Evolutionary conservation across 2,797 vertebrate genomes (phyloP), one percentile per base, ranked within the genome.

Genomic region (Cyclopterus lumpus): DNA sequence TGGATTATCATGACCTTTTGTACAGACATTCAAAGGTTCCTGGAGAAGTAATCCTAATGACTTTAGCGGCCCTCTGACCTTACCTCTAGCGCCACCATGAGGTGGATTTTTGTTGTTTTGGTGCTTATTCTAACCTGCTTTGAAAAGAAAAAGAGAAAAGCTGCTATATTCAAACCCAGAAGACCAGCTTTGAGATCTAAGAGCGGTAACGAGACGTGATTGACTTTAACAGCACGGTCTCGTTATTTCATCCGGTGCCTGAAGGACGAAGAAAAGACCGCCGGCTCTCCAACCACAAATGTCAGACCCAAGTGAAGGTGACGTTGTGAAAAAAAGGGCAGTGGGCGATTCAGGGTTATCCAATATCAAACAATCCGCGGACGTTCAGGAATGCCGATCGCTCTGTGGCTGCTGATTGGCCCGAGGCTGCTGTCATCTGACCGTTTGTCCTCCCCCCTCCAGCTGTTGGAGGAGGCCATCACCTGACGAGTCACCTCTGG

Each of bases 391-490:
- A 90, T 78, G 85, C 67, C 2, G 38, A 59, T 63, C 7, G 4
- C 55, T 74, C 55, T 4, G 54, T 3, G 77, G 46, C 67, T 8
- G 36, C 77, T 15, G 60, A 75, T 82, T 75, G 75, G 80, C 78
- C 22, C 3, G 18, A 36, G 80, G 82, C 79, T 55, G 71, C 75
- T 65, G 80, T 85, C 82, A 82, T 30, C 6, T 12, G 82, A 89
- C 88, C 73, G 72, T 51, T 8, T 77, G 81, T 85, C 77, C n/a
- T n/a, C 26, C 26, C 79, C 82, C 77, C 71, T 73, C 77, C 90
- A 86, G 88, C 82, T 86, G 86, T 82, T 76, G 2, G 48, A 78
- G 72, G 76, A 68, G 67, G 84, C 76, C 78, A 63, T 82, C 87
- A 84, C 75, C 85, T 80, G 85, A 49, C 14, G 42, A 80, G 64